Evolutionary conservation across 2,888 invertebrate genomes (phyloP).

Genomic region (Mythimna pallens): DNA sequence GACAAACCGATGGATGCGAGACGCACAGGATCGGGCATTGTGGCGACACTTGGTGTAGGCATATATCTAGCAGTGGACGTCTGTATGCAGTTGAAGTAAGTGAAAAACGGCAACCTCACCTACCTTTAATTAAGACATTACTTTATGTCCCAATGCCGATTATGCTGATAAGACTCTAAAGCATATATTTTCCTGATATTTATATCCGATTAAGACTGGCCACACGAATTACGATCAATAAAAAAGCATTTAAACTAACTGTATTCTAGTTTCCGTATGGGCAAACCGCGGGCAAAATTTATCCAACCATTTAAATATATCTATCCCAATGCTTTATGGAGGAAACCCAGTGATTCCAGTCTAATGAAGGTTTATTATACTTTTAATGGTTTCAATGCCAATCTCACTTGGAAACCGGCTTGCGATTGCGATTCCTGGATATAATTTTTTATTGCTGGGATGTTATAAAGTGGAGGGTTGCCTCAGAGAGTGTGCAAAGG

Average conservation of each 20-base stretch:
- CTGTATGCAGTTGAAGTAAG: neutral
- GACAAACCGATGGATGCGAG: too few relatives aligned
- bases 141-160: neutral
- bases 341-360: constrained; percentile 43
- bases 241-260: constrained; percentile 21
- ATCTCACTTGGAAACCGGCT: constrained; percentile 22
- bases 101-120: neutral
- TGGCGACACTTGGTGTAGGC: too few relatives aligned
- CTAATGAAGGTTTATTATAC: constrained; percentile 46
- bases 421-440: constrained; percentile 23
- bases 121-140: constrained; percentile 5
- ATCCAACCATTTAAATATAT: constrained; percentile 38
- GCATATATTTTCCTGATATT: constrained; percentile 1
- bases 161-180: neutral
- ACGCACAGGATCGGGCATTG: too few relatives aligned
- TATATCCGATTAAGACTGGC: neutral
- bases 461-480: neutral
- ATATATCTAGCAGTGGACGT: too few relatives aligned
- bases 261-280: neutral
- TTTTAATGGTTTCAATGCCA: constrained; percentile 44
- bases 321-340: constrained; percentile 34
- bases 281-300: constrained; percentile 1
- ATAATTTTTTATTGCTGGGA: constrained; percentile 25
- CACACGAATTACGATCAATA: constrained; percentile 30
- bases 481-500: neutral